Evolutionary conservation across 1,140 invertebrate species (phyloP), one percentile per base, ranked within the genome.

Genomic region (Oedothorax gibbosus): DNA sequence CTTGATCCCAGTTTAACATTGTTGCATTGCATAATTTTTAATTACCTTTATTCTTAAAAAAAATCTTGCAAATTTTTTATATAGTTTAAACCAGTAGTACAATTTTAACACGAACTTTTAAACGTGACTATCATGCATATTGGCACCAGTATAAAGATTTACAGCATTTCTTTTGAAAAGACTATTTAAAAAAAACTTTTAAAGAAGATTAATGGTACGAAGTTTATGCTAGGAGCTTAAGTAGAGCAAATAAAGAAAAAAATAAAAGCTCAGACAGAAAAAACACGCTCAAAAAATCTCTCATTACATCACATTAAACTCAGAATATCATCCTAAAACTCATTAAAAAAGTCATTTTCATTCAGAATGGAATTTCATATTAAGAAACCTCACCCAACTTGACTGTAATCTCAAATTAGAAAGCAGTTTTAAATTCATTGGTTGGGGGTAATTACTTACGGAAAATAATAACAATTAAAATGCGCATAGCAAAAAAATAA

Each of bases 341-440:
- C 73, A 76, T 76, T 76, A 76, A 76, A 68, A 76, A 76, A 76
- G 73, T 76, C 35, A 76, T 76, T 76, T 76, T 76, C 73, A 76
- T 76, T 35, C 11, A 50, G 73, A 64, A 20, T 76, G 64, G 57
- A 56, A 18, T 76, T 76, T 76, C 57, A 21, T 64, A 64, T 76
- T 76, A 51, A n/a, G 51, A 66, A 73, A 54, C 54, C 51, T 56
- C 71, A 56, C 20, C 71, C 57, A 12, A 11, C 11, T 60, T 50
- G 73, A 35, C 57, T 50, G 35, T 49, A 62, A 76, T 62, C 20
- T 64, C 20, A 76, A 76, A 76, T 76, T 76, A 76, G 73, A 76
- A 76, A 76, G 73, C 57, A 76, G 73, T 62, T 76, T 76, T 76
- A 76, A 76, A 76, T 76, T 76, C 57, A 64, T 64, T 35, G 57